These are phyloP conservation scores for Orthosia gracilis DNA, from an alignment of 2,888 invertebrate species.

Conservation along the genomic window DNA sequence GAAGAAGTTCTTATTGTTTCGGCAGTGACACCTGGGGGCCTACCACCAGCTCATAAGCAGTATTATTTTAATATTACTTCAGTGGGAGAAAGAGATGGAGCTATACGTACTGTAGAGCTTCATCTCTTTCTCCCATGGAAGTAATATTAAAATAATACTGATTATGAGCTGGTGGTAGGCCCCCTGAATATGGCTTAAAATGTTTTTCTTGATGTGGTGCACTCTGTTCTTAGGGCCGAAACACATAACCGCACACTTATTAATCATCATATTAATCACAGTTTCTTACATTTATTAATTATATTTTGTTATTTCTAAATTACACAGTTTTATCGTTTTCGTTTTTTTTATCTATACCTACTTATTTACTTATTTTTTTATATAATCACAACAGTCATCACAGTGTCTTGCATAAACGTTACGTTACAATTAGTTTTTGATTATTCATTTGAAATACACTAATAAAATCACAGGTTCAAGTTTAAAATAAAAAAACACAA, in stretches of 20 bases:
- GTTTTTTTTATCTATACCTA: constrained; percentile 62
- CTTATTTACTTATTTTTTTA: constrained; percentile 60
- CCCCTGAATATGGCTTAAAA: constrained; percentile 59
- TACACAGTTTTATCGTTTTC: constrained; percentile 63
- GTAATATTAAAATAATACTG: no score
- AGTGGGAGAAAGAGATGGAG: no score
- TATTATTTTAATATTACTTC: no score
- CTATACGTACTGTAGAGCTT: no score
- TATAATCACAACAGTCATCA: constrained; percentile 62
- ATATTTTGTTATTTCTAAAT: constrained; percentile 62
- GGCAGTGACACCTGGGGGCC: constrained; percentile 53
- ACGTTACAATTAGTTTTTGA: constrained; percentile 51
- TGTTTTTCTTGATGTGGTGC: constrained; percentile 62
- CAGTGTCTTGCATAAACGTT: constrained; percentile 47
- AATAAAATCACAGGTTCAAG: constrained; percentile 65
- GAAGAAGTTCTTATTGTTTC: constrained; percentile 63
- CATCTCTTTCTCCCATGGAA: no score
- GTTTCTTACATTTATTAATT: constrained; percentile 62
- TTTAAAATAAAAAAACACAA: constrained; percentile 65
- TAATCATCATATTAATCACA: constrained; percentile 63
- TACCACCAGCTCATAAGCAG: no score
- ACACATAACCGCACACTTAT: constrained; percentile 62
- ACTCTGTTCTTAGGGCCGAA: constrained; percentile 57
- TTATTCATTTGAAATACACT: constrained; percentile 64
- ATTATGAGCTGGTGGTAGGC: no score